Percentiles rank a stretch among this genome's conserved stretches.
phyloP scores from a whole-genome alignment of 1,140 invertebrate species.

The Anastrepha ludens region DNA sequence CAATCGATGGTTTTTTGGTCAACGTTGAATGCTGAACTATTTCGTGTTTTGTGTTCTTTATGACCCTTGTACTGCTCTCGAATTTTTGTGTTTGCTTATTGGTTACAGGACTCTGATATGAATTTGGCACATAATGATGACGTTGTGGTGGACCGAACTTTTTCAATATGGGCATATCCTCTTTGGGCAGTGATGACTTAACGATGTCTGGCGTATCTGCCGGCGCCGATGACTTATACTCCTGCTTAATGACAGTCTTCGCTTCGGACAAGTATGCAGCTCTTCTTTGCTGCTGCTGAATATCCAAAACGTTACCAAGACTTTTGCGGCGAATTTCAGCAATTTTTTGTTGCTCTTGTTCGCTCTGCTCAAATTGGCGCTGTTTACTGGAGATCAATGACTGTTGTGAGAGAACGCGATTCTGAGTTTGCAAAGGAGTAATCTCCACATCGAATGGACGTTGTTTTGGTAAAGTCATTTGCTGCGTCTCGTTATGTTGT shows the following conservation, averaged over 20 bases:
- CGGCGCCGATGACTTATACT: conserved; percentile 70
- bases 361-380: not conserved
- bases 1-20: conserved; percentile 63
- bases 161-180: conserved; percentile 68
- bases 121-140: conserved; percentile 71
- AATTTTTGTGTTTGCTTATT: conserved; percentile 49
- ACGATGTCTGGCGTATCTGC: conserved; percentile 71
- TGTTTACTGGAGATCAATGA: conserved; percentile 32
- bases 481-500: not conserved
- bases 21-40: conserved; percentile 58
- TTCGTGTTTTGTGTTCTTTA: conserved; percentile 54
- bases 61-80: conserved; percentile 36
- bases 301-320: conserved; percentile 61
- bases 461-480: not conserved
- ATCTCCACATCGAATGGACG: not conserved
- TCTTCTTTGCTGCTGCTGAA: conserved; percentile 58
- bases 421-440: not conserved
- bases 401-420: conserved; percentile 42
- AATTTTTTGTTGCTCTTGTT: conserved; percentile 57
- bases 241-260: conserved; percentile 53
- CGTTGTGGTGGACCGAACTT: conserved; percentile 72
- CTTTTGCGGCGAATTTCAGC: conserved; percentile 66
- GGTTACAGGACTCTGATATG: conserved; percentile 67
- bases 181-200: conserved; percentile 71
- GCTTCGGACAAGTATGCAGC: conserved; percentile 36